phyloP scores from a whole-genome alignment of 1,140 invertebrate genomes.

The Brachionus paranguensis region DNA sequence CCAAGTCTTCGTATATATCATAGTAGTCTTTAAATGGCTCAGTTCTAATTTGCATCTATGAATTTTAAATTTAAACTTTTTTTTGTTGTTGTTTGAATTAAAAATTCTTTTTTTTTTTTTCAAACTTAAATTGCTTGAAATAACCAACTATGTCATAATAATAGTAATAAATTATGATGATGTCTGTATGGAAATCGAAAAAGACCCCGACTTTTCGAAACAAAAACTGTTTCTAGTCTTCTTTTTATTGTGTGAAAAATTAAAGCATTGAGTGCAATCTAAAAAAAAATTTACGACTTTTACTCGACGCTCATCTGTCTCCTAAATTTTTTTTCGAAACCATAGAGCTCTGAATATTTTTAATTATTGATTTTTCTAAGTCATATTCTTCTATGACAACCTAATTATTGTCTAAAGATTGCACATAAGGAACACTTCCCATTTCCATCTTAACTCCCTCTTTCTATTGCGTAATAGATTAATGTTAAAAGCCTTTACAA shows the following conservation, averaged over 20 bases:
- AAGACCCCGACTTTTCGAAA: background rate
- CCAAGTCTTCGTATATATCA: constrained; percentile 27
- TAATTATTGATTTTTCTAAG: background rate
- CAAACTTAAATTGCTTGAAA: background rate
- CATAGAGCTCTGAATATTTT: background rate
- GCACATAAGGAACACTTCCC: no score
- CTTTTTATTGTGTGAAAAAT: background rate
- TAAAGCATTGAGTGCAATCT: background rate
- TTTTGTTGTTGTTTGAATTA: background rate
- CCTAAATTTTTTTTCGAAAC: background rate
- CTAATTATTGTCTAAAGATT: no score
- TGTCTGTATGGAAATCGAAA: background rate
- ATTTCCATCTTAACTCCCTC: no score
- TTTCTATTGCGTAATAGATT: no score
- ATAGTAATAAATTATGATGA: constrained; percentile 2
- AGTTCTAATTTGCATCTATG: constrained; percentile 39
- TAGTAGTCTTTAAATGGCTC: constrained; percentile 25
- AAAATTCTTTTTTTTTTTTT: background rate
- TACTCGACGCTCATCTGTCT: background rate
- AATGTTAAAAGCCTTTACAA: no score
- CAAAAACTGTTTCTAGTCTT: background rate
- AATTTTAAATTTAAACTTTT: constrained; percentile 3
- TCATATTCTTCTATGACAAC: no score
- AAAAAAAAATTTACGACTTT: background rate
- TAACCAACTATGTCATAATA: constrained; percentile 5